Evolutionary conservation across 2,888 invertebrate species (phyloP), one percentile per base, ranked within the genome.

Genomic region (Ethmia dodecea): DNA sequence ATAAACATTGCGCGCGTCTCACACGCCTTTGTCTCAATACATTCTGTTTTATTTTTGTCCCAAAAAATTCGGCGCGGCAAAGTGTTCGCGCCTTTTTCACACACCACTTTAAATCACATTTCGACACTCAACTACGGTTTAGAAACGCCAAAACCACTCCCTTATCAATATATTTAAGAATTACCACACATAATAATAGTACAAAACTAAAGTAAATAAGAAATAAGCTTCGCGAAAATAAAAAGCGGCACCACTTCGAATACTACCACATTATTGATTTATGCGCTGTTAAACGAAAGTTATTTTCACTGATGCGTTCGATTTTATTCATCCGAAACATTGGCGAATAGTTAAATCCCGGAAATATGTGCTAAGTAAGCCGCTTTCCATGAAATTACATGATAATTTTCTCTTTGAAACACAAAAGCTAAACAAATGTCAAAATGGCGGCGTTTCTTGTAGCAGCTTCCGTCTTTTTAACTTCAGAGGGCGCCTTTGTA

Each of bases 401-500:
- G 67, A 58, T 76, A 71, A 59, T 64, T 67, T 58, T 52, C 43
- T 64, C 50, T 55, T 58, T 49, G 56, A 62, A 75, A 84, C 76
- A 83, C 83, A 86, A 86, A 71, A 84, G 83, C 84, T 74, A 83
- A 86, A 83, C 86, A 87, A 86, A 84, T 83, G 86, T 86, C 83
- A 87, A 87, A 86, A 87, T 86, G 86, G 86, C 86, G 86, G 86
- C 84, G 76, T 66, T 62, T 70, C 63, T 60, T 66, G 56, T 65
- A 28, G 41, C 52, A 51, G 37, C n/a, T 58, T 59, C 38, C 49
- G 24, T 35, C 22, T 36, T 38, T 60, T 62, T 54, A 52, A 54
- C 59, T 63, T 56, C 57, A 81, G 80, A 75, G 69, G 81, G 79
- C 80, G 79, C 63, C 57, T 36, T 35, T 34, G 39, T 13, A 49